Percentiles rank a stretch among this genome's conserved stretches.
Conservation (phyloP, 1,140 invertebrate genomes). For the Rhynchophorus ferrugineus region DNA sequence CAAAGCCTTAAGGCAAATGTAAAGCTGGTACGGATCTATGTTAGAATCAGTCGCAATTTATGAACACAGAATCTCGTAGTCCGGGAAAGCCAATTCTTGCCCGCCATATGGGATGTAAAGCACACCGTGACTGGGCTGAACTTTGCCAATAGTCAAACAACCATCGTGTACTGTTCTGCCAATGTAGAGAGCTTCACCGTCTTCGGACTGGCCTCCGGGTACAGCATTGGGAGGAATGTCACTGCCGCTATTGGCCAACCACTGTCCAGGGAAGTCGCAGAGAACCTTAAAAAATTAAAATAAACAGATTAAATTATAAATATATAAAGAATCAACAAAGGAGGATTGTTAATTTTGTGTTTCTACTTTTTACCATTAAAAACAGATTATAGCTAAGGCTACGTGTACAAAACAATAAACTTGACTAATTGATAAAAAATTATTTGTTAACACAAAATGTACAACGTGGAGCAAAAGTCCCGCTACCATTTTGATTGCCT, state of each 20-base stretch:
- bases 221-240: conserved; percentile 64
- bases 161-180: conserved; percentile 61
- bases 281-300: conserved; percentile 35
- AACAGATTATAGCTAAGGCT: no score
- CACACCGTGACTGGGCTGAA: conserved; percentile 62
- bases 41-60: conserved; percentile 10
- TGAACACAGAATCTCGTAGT: conserved; percentile 61
- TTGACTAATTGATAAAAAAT: no score
- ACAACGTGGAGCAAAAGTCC: no score
- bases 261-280: conserved; percentile 36
- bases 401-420: no score
- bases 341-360: no score
- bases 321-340: no score
- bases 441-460: no score
- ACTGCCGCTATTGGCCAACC: conserved; percentile 43
- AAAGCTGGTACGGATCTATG: no score
- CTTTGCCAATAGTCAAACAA: conserved; percentile 60
- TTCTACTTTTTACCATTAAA: no score
- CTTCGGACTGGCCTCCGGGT: conserved; percentile 63
- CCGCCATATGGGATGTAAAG: conserved; percentile 68
- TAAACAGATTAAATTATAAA: not conserved
- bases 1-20: no score
- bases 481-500: no score
- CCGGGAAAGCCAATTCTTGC: conserved; percentile 59
- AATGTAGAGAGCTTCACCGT: conserved; percentile 65